phyloP scores from a whole-genome alignment of 2,888 invertebrate species.

The Pyrrhosoma nymphula region DNA sequence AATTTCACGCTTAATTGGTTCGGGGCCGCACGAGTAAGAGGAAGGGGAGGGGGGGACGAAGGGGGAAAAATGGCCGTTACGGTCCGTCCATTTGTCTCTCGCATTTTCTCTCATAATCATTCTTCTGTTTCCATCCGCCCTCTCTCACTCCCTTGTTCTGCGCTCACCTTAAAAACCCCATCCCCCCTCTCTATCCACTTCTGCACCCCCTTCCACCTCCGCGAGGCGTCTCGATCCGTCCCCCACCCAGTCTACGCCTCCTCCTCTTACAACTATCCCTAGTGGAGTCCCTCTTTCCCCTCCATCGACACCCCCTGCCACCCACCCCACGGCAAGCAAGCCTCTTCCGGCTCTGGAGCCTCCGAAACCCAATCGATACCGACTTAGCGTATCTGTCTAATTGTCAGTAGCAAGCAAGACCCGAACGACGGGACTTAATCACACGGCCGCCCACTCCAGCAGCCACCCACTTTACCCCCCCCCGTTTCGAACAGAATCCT shows the following conservation, averaged over 20 bases:
- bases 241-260: not conserved
- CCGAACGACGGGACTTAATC: slow-evolving; percentile 65
- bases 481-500: not conserved
- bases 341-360: slow-evolving; percentile 28
- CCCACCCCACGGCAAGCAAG: not conserved
- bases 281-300: not conserved
- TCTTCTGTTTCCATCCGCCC: slow-evolving; percentile 73
- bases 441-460: slow-evolving; percentile 52
- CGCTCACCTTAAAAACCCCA: slow-evolving; percentile 69
- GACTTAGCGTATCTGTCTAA: slow-evolving; percentile 67
- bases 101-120: slow-evolving; percentile 70
- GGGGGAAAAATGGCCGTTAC: slow-evolving; percentile 70
- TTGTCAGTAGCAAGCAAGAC: slow-evolving; percentile 67
- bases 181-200: not conserved
- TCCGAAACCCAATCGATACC: slow-evolving; percentile 59
- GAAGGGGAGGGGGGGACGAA: not conserved
- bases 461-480: not conserved
- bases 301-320: not conserved
- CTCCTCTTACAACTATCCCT: not conserved
- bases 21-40: not conserved
- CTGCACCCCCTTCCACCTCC: not conserved
- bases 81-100: slow-evolving; percentile 70
- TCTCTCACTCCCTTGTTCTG: slow-evolving; percentile 73
- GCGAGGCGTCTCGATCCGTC: not conserved
- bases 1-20: slow-evolving; percentile 50